These are phyloP conservation scores for Fringilla coelebs DNA, from an alignment of 2,797 vertebrate species.

Conservation along the genomic window DNA sequence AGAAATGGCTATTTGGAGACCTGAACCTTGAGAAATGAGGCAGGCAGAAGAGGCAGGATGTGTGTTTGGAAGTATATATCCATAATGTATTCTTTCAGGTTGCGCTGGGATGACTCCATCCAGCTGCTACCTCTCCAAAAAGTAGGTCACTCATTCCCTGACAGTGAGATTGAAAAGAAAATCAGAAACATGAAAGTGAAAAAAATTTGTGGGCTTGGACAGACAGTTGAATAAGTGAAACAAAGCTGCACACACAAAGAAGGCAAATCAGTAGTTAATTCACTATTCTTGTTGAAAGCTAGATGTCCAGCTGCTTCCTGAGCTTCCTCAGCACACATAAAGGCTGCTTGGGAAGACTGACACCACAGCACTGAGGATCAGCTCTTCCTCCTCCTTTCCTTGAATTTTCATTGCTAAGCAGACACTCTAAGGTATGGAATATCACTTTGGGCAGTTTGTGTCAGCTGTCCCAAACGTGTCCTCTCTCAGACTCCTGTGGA, in stretches of 20 bases:
- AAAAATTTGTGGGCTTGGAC: background rate
- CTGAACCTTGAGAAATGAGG: background rate
- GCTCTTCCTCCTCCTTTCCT: background rate
- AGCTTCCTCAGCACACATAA: fast-evolving
- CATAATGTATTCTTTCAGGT: background rate
- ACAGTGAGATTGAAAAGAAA: background rate
- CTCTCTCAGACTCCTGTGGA: background rate
- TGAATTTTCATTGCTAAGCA: background rate
- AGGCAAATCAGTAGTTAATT: background rate
- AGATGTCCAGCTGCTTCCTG: background rate
- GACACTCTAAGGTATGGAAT: background rate
- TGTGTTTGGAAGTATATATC: background rate
- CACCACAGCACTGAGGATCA: background rate
- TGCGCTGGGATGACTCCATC: background rate
- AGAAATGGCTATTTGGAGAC: background rate
- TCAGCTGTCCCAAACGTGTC: background rate
- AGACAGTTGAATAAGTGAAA: background rate
- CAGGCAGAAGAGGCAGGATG: background rate
- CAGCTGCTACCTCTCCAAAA: fast-evolving
- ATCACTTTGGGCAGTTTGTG: background rate
- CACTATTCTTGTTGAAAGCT: background rate
- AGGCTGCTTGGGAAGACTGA: background rate
- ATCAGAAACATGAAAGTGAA: background rate
- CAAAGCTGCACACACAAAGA: background rate
- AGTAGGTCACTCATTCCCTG: background rate